phyloP scores from a whole-genome alignment of 2,797 vertebrate genomes.

The Phoeniculus purpureus region DNA sequence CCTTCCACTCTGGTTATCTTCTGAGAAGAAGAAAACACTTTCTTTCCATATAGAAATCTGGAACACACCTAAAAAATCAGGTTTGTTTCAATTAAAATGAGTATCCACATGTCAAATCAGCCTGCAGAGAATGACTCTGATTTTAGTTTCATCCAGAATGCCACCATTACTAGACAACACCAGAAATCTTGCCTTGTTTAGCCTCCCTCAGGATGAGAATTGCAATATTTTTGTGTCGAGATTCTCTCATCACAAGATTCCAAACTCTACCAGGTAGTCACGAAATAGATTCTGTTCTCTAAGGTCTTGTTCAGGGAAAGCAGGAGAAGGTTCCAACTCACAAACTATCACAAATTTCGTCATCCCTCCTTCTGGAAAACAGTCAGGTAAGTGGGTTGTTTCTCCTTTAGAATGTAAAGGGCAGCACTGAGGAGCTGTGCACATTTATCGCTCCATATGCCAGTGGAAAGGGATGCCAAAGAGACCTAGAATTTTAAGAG shows the following conservation, averaged over 20 bases:
- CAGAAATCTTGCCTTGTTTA: slow-evolving; percentile 19
- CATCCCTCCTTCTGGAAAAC: slow-evolving; percentile 48
- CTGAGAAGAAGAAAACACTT: neutral
- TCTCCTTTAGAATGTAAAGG: slow-evolving; percentile 61
- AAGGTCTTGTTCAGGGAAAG: neutral
- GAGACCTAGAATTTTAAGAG: neutral
- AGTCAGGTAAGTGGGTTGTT: slow-evolving; percentile 52
- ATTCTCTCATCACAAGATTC: slow-evolving; percentile 24
- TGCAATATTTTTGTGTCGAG: slow-evolving; percentile 39
- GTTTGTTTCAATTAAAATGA: neutral
- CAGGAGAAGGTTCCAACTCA: slow-evolving; percentile 18
- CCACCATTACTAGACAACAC: neutral
- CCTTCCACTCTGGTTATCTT: neutral
- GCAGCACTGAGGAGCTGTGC: slow-evolving; percentile 52
- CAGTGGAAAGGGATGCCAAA: slow-evolving; percentile 25
- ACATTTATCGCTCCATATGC: slow-evolving; percentile 61
- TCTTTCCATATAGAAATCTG: neutral
- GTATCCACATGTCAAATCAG: neutral
- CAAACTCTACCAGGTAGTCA: neutral
- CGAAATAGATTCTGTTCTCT: slow-evolving; percentile 19
- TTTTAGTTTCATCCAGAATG: neutral
- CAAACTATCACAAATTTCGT: slow-evolving; percentile 11
- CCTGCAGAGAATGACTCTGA: neutral
- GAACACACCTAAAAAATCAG: neutral
- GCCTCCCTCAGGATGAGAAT: neutral